phyloP scores from a whole-genome alignment of 2,113 vertebrate species.

The Meles meles region DNA sequence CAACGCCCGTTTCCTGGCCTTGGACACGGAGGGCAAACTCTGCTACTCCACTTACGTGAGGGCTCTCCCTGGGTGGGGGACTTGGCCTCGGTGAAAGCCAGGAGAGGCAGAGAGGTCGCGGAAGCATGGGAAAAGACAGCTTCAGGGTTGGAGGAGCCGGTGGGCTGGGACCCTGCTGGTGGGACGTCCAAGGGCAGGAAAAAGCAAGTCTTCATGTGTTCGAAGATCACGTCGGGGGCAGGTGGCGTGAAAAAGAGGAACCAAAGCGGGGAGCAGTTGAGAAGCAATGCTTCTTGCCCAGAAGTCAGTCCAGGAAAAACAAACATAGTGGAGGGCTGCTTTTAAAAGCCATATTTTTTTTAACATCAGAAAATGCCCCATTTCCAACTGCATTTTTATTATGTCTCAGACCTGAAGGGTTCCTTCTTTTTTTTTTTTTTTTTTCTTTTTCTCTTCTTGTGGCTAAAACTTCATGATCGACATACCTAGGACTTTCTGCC shows the following conservation, averaged over 20 bases:
- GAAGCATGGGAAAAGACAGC: background rate
- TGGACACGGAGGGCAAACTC: constrained; percentile 82
- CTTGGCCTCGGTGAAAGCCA: background rate
- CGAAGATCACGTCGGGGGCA: background rate
- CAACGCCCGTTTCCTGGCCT: constrained; percentile 83
- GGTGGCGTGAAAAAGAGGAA: background rate
- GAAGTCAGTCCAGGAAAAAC: background rate
- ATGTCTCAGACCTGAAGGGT: background rate
- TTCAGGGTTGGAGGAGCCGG: background rate
- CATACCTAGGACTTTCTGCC: background rate
- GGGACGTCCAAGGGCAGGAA: background rate
- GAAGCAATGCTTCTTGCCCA: background rate
- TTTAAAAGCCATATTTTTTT: background rate
- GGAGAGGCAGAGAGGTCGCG: background rate
- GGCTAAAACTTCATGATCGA: background rate
- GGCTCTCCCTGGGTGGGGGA: background rate
- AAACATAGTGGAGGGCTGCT: background rate
- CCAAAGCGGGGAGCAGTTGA: background rate
- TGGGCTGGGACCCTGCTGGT: rapidly evolving
- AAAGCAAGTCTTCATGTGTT: background rate
- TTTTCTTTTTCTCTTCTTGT: background rate
- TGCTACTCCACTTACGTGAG: constrained; percentile 88
- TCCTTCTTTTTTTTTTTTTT: background rate
- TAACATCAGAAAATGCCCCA: background rate
- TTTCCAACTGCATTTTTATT: background rate